Conservation (phyloP, 2,797 vertebrate species). For the Gobionotothen gibberifrons region DNA sequence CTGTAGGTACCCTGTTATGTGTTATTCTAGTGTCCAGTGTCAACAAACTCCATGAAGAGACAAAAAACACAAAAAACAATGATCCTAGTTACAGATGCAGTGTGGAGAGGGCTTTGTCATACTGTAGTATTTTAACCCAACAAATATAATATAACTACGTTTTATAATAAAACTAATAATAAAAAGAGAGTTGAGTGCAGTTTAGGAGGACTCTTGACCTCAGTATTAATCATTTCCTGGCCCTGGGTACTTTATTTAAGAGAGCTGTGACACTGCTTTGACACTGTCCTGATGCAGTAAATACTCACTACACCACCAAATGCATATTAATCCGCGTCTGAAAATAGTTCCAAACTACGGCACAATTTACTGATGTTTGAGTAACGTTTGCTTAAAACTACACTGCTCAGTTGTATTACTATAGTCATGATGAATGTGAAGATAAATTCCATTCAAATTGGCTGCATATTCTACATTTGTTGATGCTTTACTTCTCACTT, state of each 20-base stretch:
- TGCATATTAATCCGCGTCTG: neutral
- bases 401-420: too few species aligned
- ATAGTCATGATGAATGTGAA: neutral
- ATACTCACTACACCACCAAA: neutral
- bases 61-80: neutral
- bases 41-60: neutral
- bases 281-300: neutral
- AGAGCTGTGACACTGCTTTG: neutral
- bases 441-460: neutral
- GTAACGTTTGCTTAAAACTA: too few species aligned
- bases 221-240: neutral
- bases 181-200: too few species aligned
- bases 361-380: neutral
- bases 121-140: neutral
- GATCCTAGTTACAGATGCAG: neutral
- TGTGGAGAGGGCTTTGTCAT: neutral
- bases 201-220: too few species aligned
- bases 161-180: too few species aligned
- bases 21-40: neutral
- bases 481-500: constrained; percentile 4
- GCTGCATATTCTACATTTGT: neutral
- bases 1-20: neutral
- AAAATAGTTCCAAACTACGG: constrained; percentile 8
- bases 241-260: neutral
- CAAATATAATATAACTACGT: neutral